Conservation (phyloP, 2,797 vertebrate species). For the Enteromius mattozi region DNA sequence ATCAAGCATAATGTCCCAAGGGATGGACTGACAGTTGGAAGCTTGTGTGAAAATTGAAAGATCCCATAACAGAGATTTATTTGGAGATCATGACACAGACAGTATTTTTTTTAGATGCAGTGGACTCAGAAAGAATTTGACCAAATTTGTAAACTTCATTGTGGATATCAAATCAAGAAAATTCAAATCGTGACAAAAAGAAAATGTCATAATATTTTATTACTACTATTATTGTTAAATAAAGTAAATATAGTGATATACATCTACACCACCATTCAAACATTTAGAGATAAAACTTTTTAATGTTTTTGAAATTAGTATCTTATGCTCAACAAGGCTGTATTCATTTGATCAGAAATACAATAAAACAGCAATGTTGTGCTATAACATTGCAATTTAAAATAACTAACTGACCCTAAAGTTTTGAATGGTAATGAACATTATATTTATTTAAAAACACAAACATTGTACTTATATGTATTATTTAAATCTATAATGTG, state of each 20-base stretch:
- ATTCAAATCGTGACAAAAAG: background rate
- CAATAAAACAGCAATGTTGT: background rate
- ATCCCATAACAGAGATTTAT: constrained; percentile 35
- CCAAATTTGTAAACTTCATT: background rate
- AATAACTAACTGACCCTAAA: background rate
- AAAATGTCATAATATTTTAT: background rate
- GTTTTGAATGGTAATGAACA: background rate
- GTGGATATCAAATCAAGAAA: background rate
- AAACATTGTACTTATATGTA: background rate
- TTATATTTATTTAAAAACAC: background rate
- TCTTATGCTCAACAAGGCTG: background rate
- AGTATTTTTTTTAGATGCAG: background rate
- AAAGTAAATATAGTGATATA: background rate
- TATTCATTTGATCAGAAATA: background rate
- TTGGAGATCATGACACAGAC: constrained; percentile 18
- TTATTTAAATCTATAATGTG: background rate
- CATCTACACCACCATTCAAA: background rate
- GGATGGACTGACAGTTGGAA: constrained; percentile 48
- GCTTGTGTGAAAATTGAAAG: constrained; percentile 38
- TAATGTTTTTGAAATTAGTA: background rate
- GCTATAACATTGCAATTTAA: background rate
- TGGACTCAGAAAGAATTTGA: background rate
- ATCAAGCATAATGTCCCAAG: constrained; percentile 23
- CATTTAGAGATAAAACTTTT: background rate
- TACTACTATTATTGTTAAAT: background rate